Evolutionary conservation across 2,888 invertebrate species (phyloP).

Genomic region (Perithous albicinctus): DNA sequence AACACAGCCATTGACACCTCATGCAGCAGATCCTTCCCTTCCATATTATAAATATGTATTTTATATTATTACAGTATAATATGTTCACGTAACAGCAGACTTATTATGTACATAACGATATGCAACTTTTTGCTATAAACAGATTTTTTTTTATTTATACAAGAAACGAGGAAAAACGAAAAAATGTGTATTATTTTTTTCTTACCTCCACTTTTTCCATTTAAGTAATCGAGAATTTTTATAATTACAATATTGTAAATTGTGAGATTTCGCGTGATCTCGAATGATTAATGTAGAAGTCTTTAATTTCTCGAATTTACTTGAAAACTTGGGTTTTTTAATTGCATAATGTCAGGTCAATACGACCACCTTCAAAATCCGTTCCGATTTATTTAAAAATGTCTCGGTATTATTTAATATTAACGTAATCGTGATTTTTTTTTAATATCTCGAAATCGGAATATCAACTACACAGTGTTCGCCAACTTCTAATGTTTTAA

Average conservation of each 20-base stretch:
- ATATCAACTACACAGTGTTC: no score
- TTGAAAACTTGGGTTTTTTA: no score
- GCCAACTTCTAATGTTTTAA: no score
- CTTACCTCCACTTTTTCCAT: conserved; percentile 1
- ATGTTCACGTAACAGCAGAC: conserved; percentile 64
- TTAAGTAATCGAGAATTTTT: not conserved
- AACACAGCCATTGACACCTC: conserved; percentile 68
- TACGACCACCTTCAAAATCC: no score
- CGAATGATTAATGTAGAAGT: no score
- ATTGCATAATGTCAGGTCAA: no score
- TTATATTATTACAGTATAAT: conserved; percentile 48
- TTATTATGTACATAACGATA: conserved; percentile 71
- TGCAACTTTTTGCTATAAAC: conserved; percentile 43
- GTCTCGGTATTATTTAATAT: no score
- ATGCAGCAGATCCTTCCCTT: conserved; percentile 62
- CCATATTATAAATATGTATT: conserved; percentile 54
- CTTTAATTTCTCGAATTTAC: no score
- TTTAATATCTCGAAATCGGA: no score
- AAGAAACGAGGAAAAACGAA: conserved; percentile 49
- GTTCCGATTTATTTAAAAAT: no score
- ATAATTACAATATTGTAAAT: not conserved
- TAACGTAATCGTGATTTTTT: no score
- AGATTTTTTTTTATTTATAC: conserved; percentile 54
- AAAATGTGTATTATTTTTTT: conserved; percentile 37
- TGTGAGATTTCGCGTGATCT: no score